Evolutionary conservation across 2,888 invertebrate species (phyloP).

Genomic region (Mesopsocus fuscifrons): DNA sequence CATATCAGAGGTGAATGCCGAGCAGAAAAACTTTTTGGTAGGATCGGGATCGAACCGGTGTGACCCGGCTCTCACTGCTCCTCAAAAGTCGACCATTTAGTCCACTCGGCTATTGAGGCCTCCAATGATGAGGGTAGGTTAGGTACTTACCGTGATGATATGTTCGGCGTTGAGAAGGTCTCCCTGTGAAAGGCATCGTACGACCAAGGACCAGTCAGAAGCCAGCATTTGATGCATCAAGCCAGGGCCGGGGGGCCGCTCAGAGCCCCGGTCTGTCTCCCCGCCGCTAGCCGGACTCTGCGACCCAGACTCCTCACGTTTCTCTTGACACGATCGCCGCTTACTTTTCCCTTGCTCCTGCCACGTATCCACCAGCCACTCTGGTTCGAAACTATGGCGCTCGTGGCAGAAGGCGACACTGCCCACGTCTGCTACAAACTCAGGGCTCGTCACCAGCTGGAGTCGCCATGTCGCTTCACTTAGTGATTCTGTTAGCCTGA

Average conservation of each 20-base stretch:
- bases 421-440: slow-evolving; percentile 25
- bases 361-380: slow-evolving; percentile 17
- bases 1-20: too few species aligned
- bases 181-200: slow-evolving; percentile 50
- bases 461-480: slow-evolving; percentile 53
- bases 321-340: slow-evolving; percentile 15
- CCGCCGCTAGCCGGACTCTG: slow-evolving; percentile 25
- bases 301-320: slow-evolving; percentile 25
- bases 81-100: too few species aligned
- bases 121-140: too few species aligned
- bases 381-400: slow-evolving; percentile 22
- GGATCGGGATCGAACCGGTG: too few species aligned
- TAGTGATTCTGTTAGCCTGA: slow-evolving; percentile 26
- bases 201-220: slow-evolving; percentile 52
- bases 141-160: slow-evolving; percentile 61
- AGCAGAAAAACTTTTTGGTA: too few species aligned
- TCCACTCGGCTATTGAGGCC: too few species aligned
- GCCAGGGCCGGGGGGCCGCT: slow-evolving; percentile 20
- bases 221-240: slow-evolving; percentile 52
- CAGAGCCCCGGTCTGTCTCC: background rate
- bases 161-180: slow-evolving; percentile 56
- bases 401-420: background rate
- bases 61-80: too few species aligned
- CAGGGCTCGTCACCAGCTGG: slow-evolving; percentile 40
- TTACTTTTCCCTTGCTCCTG: slow-evolving; percentile 24